A percentile compares a stretch with the other conserved stretches of the same genome.
These are phyloP conservation scores for Pteropus rufus DNA, from an alignment of 2,797 vertebrate species.

Conservation along the genomic window DNA sequence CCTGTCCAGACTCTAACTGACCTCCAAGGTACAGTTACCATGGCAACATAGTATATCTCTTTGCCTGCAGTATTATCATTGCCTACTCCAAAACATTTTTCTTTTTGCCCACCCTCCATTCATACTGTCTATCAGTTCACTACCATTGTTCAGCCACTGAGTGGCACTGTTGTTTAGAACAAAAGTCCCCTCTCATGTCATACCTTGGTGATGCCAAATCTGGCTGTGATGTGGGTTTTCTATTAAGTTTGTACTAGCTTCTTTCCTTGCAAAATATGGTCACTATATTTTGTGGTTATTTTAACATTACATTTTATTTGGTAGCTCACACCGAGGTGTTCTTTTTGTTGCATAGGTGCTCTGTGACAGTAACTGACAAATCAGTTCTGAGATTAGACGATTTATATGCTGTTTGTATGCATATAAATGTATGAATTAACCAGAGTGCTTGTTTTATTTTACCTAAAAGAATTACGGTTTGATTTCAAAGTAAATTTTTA, in stretches of 20 bases:
- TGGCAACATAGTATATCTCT: conserved; percentile 68
- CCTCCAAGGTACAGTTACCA: conserved; percentile 88
- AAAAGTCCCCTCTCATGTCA: conserved; percentile 31
- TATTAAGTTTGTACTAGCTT: background rate
- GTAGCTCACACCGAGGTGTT: background rate
- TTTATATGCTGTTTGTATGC: background rate
- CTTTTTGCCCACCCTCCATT: conserved; percentile 34
- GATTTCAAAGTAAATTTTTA: conserved; percentile 27
- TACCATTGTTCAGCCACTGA: conserved; percentile 78
- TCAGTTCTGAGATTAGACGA: background rate
- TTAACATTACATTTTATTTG: background rate
- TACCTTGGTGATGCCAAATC: background rate
- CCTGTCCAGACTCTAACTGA: conserved; percentile 87
- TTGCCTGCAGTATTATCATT: background rate
- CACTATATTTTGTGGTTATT: background rate
- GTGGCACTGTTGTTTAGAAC: conserved; percentile 81
- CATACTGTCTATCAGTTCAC: conserved; percentile 37
- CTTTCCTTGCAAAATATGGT: background rate
- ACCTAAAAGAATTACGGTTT: conserved; percentile 21
- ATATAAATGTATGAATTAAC: background rate
- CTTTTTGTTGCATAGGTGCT: background rate
- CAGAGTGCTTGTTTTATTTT: background rate
- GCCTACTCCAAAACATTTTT: conserved; percentile 2
- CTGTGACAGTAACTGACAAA: background rate
- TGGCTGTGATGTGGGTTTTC: background rate